These are phyloP conservation scores for Epizoanthus fatuus DNA, from an alignment of 92 coral and sea anemone genomes.

Conservation along the genomic window DNA sequence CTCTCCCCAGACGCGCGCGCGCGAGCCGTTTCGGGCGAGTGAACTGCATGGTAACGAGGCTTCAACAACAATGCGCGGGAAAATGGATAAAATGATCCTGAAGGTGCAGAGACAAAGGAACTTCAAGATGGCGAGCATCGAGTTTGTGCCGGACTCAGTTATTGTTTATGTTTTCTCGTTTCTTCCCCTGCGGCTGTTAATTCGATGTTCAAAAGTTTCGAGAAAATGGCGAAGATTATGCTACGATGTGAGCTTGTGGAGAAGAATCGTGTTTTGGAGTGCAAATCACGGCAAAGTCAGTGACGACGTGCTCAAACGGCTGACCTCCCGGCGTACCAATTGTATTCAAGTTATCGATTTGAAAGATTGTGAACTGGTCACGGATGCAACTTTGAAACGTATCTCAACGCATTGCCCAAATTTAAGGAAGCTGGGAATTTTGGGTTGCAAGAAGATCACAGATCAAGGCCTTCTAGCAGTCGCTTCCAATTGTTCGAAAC, in stretches of 20 bases:
- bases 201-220: conserved; percentile 81
- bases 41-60: conserved; percentile 61
- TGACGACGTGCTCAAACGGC: conserved; percentile 72
- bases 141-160: conserved; percentile 87
- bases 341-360: conserved; percentile 84
- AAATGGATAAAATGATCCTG: conserved; percentile 58
- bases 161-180: conserved; percentile 87
- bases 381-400: conserved; percentile 73
- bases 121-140: conserved; percentile 82
- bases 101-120: conserved; percentile 54
- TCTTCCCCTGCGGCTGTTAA: conserved; percentile 80
- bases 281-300: conserved; percentile 78
- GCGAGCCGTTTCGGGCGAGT: no score
- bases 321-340: conserved; percentile 83
- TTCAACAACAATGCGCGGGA: conserved; percentile 92
- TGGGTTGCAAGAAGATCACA: conserved; percentile 81
- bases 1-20: no score
- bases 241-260: conserved; percentile 95
- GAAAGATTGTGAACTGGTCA: conserved; percentile 79
- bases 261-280: conserved; percentile 72
- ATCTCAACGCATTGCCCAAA: conserved; percentile 88
- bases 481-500: conserved; percentile 86
- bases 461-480: conserved; percentile 81
- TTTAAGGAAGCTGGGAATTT: conserved; percentile 78
- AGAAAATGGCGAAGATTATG: conserved; percentile 90